A percentile compares a stretch with the other conserved stretches of the same genome.
These are phyloP conservation scores for Bagarius yarrelli DNA, from an alignment of 2,113 vertebrate genomes.

Conservation along the genomic window DNA sequence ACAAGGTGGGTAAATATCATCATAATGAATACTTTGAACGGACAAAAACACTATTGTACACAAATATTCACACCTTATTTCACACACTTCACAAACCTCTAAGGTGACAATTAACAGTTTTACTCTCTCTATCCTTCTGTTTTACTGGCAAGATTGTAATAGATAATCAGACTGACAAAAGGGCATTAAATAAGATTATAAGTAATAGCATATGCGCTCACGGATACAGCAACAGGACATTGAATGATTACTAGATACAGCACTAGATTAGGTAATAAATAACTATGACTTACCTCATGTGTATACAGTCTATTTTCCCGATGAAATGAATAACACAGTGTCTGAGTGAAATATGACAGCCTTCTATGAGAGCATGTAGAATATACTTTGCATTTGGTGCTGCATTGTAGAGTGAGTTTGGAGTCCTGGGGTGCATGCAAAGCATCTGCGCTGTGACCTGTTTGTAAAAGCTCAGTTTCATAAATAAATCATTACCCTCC, in stretches of 20 bases:
- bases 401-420: constrained; percentile 27
- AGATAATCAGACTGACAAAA: neutral
- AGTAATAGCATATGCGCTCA: neutral
- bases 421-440: constrained; percentile 12
- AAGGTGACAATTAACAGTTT: neutral
- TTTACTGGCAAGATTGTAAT: neutral
- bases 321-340: constrained; percentile 8
- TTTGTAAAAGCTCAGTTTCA: constrained; percentile 16
- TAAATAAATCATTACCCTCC: constrained; percentile 48
- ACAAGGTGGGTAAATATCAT: constrained; percentile 17
- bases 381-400: constrained; percentile 41
- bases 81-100: neutral
- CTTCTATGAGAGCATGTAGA: constrained; percentile 16
- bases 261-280: constrained; percentile 1
- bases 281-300: constrained; percentile 40
- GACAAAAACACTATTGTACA: neutral
- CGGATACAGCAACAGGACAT: neutral
- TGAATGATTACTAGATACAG: constrained; percentile 5
- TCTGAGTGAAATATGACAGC: constrained; percentile 23
- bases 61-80: neutral
- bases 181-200: neutral
- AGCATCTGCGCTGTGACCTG: constrained; percentile 27
- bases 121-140: neutral
- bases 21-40: constrained; percentile 9
- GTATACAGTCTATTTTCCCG: neutral